Evolutionary conservation across 2,113 vertebrate genomes (phyloP).

Genomic region (Cyanoliseus patagonus): DNA sequence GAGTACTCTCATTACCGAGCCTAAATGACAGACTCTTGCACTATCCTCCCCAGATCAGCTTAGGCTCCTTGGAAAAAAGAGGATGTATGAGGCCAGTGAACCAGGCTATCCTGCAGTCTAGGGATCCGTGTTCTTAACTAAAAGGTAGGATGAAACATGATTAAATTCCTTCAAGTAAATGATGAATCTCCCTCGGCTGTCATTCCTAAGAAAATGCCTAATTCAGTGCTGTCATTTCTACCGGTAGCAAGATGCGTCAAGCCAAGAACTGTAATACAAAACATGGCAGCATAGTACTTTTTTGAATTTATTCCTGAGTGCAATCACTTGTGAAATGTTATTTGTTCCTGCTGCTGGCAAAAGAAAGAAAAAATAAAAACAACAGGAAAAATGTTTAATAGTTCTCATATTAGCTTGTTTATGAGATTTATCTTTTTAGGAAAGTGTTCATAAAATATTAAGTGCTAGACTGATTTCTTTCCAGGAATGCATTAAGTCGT

Average conservation of each 20-base stretch:
- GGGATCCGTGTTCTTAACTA: background rate
- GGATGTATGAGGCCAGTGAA: background rate
- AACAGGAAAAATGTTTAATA: too few relatives aligned
- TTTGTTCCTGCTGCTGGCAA: background rate
- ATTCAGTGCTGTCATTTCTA: background rate
- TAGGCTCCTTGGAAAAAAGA: background rate
- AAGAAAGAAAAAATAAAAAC: background rate
- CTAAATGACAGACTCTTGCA: background rate
- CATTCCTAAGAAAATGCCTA: background rate
- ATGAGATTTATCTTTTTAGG: background rate
- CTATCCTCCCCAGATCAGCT: background rate
- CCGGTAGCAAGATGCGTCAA: background rate
- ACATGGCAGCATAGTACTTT: background rate
- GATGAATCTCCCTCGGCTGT: background rate
- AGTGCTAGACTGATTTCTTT: background rate
- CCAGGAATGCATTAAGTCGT: background rate
- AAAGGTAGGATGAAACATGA: background rate
- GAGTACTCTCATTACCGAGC: fast-evolving
- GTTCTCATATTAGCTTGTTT: background rate
- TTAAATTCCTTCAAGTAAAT: background rate
- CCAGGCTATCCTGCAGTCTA: background rate
- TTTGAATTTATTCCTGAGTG: background rate
- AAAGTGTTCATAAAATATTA: constrained; percentile 1
- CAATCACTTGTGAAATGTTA: background rate
- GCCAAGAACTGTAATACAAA: background rate